Evolutionary conservation across 2,797 vertebrate genomes (phyloP).

Genomic region (Pachyuromys duprasi): DNA sequence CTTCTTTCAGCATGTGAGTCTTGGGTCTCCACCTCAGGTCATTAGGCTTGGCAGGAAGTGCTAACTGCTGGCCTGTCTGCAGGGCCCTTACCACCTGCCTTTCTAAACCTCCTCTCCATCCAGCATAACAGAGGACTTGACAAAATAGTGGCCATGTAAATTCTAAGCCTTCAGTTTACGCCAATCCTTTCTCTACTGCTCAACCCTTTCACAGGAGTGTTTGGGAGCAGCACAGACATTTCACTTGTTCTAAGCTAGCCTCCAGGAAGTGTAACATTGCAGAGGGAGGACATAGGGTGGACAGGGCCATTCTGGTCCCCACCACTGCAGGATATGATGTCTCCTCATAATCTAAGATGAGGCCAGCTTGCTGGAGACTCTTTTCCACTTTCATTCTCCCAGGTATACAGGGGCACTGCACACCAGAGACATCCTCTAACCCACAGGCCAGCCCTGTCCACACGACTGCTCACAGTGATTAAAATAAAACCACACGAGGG

Average conservation of each 20-base stretch:
- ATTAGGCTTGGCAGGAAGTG: neutral
- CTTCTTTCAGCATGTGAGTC: neutral
- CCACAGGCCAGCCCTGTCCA: neutral
- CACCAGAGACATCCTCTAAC: neutral
- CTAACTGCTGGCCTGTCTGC: no score
- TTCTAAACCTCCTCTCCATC: neutral
- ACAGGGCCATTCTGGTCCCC: neutral
- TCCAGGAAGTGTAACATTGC: neutral
- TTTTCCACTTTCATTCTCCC: accelerated
- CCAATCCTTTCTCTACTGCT: neutral
- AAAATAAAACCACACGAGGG: neutral
- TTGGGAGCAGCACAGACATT: neutral
- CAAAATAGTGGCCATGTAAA: neutral
- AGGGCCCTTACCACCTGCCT: neutral
- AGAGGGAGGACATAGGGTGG: neutral
- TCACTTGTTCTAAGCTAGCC: neutral
- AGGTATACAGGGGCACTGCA: accelerated
- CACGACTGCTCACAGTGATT: neutral
- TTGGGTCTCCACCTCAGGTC: neutral
- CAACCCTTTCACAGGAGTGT: neutral
- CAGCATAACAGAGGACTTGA: neutral
- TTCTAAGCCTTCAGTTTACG: neutral
- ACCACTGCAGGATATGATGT: neutral
- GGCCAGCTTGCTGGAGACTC: neutral
- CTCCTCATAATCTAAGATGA: neutral